Percentiles rank a stretch among this genome's conserved stretches.
Evolutionary conservation across 2,113 vertebrate species (phyloP).

Genomic region (Psilopsiagon aurifrons): DNA sequence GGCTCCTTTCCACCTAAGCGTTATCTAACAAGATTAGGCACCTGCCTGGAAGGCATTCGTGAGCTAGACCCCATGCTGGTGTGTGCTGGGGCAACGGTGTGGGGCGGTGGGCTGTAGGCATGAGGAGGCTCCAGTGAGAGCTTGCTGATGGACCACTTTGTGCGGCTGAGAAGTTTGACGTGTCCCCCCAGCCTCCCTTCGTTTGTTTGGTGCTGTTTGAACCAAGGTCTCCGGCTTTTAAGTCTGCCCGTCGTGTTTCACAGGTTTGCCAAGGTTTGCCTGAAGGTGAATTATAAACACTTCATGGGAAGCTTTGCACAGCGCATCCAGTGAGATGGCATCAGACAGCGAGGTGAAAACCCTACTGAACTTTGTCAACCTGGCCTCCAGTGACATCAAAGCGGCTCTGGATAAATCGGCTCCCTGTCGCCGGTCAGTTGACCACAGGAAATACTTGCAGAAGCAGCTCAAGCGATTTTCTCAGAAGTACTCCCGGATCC

Average conservation of each 20-base stretch:
- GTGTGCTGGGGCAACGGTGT: neutral
- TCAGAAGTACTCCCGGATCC: conserved; percentile 90
- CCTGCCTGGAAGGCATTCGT: neutral
- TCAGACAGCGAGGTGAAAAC: conserved; percentile 98
- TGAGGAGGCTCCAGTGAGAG: rapidly evolving
- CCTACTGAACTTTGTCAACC: conserved; percentile 94
- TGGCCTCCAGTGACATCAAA: conserved; percentile 98
- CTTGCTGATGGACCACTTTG: neutral
- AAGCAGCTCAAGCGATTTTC: conserved; percentile 97
- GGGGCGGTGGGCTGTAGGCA: neutral
- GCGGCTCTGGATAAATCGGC: conserved; percentile 96
- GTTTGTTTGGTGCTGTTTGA: neutral
- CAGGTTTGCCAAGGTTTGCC: neutral
- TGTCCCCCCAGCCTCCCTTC: neutral
- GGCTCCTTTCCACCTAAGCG: conserved; percentile 25
- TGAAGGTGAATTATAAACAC: conserved; percentile 20
- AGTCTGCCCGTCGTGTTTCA: neutral
- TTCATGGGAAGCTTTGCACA: conserved; percentile 67
- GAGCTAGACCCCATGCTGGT: neutral
- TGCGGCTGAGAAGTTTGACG: neutral
- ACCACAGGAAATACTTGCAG: conserved; percentile 97
- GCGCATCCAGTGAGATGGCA: conserved; percentile 80
- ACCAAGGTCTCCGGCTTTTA: neutral
- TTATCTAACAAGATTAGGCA: conserved; percentile 56
- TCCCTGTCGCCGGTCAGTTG: conserved; percentile 94